Conservation (phyloP, 2,888 invertebrate species). For the Meandrusa payeni region DNA sequence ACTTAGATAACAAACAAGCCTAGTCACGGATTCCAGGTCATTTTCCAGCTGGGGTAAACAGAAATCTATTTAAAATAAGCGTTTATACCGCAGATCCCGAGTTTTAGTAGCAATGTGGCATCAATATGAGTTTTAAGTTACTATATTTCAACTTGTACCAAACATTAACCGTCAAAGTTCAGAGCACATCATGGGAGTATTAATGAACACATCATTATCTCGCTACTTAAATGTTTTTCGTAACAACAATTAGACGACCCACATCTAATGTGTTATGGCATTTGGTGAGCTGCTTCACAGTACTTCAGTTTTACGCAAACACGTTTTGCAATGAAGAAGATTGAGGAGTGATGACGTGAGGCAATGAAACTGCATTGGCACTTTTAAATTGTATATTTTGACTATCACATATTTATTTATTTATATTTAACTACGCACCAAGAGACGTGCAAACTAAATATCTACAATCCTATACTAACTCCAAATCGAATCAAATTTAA, state of each 20-base stretch:
- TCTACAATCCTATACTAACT: too few species aligned
- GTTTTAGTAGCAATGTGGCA: too few species aligned
- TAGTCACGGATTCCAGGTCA: too few species aligned
- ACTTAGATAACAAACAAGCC: too few species aligned
- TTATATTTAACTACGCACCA: too few species aligned
- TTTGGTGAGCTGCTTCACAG: neutral
- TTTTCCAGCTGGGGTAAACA: neutral
- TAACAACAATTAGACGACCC: slow-evolving; percentile 34
- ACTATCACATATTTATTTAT: too few species aligned
- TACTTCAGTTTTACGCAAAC: slow-evolving; percentile 17
- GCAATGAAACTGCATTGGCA: neutral
- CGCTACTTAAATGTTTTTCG: slow-evolving; percentile 37
- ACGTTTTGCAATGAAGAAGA: slow-evolving; percentile 3
- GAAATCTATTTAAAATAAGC: neutral
- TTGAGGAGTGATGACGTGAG: neutral
- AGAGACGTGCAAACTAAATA: too few species aligned
- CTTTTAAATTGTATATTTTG: neutral
- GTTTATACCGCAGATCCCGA: neutral
- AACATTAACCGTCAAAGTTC: slow-evolving; percentile 37
- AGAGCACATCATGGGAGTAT: slow-evolving; percentile 32
- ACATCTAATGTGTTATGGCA: slow-evolving; percentile 9
- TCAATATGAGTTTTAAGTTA: too few species aligned
- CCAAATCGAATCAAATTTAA: too few species aligned
- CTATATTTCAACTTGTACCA: slow-evolving; percentile 30
- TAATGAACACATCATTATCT: slow-evolving; percentile 40